Percentiles rank a stretch among this genome's conserved stretches.
Evolutionary conservation across 2,797 vertebrate species (phyloP).

Genomic region (Caiman crocodilus): DNA sequence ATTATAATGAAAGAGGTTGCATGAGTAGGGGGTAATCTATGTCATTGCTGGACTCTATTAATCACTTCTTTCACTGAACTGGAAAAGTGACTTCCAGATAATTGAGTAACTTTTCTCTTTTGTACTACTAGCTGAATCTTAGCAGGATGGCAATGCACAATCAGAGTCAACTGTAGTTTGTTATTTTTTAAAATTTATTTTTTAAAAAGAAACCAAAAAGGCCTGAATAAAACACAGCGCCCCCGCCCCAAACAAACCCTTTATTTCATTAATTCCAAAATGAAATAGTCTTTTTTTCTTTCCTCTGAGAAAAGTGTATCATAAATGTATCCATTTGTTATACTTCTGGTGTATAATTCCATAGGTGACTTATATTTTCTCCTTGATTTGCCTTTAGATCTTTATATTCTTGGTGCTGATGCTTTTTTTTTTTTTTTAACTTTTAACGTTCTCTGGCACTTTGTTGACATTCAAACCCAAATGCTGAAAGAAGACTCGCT

Average conservation of each 20-base stretch:
- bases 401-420: neutral
- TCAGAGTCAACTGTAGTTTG: conserved; percentile 54
- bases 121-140: conserved; percentile 34
- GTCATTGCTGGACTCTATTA: conserved; percentile 49
- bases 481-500: conserved; percentile 6
- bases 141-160: conserved; percentile 43
- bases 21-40: conserved; percentile 35
- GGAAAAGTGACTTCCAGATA: conserved; percentile 41
- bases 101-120: conserved; percentile 44
- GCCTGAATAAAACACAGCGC: no score
- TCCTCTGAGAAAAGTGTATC: neutral
- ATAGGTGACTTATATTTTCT: neutral
- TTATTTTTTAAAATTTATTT: conserved; percentile 7
- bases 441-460: neutral
- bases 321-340: neutral
- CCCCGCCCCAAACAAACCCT: neutral
- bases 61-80: conserved; percentile 42
- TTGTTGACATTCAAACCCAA: conserved; percentile 25
- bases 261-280: neutral
- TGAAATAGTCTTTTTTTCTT: neutral
- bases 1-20: conserved; percentile 54
- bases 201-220: neutral
- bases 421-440: neutral
- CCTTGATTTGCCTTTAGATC: neutral
- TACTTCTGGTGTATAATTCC: neutral